Base-by-base conservation (phyloP, 2,797 vertebrate species). In the Rhabdomys pumilio region DNA sequence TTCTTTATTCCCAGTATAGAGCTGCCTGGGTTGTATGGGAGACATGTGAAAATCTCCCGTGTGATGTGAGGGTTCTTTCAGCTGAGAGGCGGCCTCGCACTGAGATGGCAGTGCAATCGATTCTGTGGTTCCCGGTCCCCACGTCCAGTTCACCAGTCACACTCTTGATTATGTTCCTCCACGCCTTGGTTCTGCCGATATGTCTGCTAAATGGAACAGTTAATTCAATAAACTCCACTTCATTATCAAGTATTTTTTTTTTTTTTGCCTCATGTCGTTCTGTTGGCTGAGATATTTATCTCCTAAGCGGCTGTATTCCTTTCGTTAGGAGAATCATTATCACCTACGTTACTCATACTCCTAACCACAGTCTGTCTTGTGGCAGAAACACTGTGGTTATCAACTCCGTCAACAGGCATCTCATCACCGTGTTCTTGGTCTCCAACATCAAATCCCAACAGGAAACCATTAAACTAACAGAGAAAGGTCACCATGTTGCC, bases 361-460 rank as follows among this genome's bases (percentile, higher is more conserved):
- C 86, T 96, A 69, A 92, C 34, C 53, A 77, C 29, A 41, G n/a
- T 88, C 93, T 53, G 19, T 41, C 86, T 93, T 44, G 2, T 7
- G 61, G 69, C 69, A 89, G 76, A 90, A 96, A 57, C 81, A 76
- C 80, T 73, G 20, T 31, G 53, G 77, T 89, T 77, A 94, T 84
- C 73, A 61, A 20, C 50, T 90, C 15, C 0, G 76, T 29, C 82
- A 92, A 84, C 96, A 94, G 59, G 59, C 85, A 41, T 80, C 92
- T 90, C 85, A 93, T 93, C 80, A 47, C 53, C 57, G 26, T 50
- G 87, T 90, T 72, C 53, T 84, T 1, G 0, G 3, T 95, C 77
- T 95, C 89, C 84, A 77, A 97, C 93, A 96, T 91, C 72, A 82
- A 79, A 93, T 90, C 67, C 88, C 88, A 82, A 94, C 96, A 94